Percentiles rank a stretch among this genome's conserved stretches.
phyloP scores from a whole-genome alignment of 2,888 invertebrate genomes.

The Bugula neritina region DNA sequence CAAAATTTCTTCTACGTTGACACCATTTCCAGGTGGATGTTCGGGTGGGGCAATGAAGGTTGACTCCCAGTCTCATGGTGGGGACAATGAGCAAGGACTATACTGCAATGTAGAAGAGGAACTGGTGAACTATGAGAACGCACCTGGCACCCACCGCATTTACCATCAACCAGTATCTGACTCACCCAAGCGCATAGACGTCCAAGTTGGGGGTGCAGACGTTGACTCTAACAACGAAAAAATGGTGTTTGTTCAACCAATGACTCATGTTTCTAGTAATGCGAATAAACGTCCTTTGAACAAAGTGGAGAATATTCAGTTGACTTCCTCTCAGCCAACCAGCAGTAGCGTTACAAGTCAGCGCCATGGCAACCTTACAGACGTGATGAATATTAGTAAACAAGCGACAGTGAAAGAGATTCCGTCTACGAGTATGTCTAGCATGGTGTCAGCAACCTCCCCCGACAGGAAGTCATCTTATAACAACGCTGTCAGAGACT shows the following conservation, averaged over 20 bases:
- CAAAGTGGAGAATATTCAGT: not conserved
- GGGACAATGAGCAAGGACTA: not conserved
- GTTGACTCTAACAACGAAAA: not conserved
- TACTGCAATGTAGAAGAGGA: slow-evolving; percentile 19
- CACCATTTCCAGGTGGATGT: too few species aligned
- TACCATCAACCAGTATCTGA: not conserved
- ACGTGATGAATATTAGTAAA: slow-evolving; percentile 11
- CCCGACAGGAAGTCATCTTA: not conserved
- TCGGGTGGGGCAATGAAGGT: too few species aligned
- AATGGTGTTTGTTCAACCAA: slow-evolving; percentile 22
- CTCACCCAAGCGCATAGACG: not conserved
- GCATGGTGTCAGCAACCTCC: not conserved
- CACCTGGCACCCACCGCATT: not conserved
- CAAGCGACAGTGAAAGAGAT: slow-evolving; percentile 20
- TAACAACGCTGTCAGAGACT: not conserved
- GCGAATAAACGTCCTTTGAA: slow-evolving; percentile 1
- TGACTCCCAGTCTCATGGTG: not conserved
- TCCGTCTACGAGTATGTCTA: not conserved
- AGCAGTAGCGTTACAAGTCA: not conserved
- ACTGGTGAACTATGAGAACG: slow-evolving; percentile 17
- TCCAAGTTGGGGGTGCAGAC: not conserved
- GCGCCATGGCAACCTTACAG: not conserved
- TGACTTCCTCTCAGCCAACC: not conserved
- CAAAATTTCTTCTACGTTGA: not conserved
- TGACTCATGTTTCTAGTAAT: slow-evolving; percentile 12